Conservation (phyloP, 2,797 vertebrate species). For the Neostethus bicornis region DNA sequence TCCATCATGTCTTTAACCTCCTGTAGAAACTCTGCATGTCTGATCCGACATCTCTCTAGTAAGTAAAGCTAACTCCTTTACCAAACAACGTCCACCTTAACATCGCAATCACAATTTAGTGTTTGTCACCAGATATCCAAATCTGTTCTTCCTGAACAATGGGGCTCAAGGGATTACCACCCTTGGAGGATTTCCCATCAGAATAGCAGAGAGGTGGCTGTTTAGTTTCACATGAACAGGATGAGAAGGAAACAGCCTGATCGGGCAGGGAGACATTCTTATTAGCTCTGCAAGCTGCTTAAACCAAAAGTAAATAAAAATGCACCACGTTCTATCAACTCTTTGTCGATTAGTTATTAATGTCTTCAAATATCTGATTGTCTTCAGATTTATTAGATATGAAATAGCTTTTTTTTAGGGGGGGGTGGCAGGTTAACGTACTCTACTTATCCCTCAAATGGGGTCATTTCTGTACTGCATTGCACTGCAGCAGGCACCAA, state of each 20-base stretch:
- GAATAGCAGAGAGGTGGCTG: neutral
- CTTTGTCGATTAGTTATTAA: neutral
- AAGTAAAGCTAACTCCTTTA: conserved; percentile 16
- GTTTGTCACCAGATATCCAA: conserved; percentile 32
- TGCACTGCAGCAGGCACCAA: too few relatives aligned
- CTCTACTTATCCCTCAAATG: too few relatives aligned
- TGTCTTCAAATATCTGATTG: neutral
- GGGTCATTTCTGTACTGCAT: too few relatives aligned
- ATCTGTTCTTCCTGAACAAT: conserved; percentile 22
- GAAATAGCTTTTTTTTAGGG: neutral
- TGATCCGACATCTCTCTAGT: conserved; percentile 44
- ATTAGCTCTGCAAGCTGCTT: neutral
- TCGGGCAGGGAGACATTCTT: neutral
- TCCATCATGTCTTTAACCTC: neutral
- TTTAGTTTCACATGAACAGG: conserved; percentile 8
- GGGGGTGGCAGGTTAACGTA: too few relatives aligned
- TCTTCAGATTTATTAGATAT: neutral
- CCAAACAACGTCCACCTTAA: conserved; percentile 6
- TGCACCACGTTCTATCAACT: neutral
- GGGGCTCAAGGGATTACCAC: conserved; percentile 33
- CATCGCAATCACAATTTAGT: conserved; percentile 25
- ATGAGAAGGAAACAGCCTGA: neutral
- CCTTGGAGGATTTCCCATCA: conserved; percentile 6
- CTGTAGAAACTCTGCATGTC: conserved; percentile 18
- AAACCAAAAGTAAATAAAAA: neutral